phyloP scores from a whole-genome alignment of 2,888 invertebrate species.

The Seira musarum region DNA sequence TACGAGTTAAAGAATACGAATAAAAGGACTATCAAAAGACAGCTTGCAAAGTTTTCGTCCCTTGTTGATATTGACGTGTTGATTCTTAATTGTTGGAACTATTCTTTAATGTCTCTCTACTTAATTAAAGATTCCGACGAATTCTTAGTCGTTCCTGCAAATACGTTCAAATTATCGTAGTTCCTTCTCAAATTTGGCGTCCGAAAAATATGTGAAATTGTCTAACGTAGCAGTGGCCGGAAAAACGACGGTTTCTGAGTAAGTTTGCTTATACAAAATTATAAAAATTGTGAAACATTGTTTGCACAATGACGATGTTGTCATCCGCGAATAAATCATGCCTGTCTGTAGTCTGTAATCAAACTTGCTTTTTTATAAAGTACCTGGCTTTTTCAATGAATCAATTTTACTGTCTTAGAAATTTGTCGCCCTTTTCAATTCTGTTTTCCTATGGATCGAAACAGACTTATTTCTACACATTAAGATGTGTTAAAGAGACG shows the following conservation, averaged over 20 bases:
- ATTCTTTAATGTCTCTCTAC: background rate
- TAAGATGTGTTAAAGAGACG: background rate
- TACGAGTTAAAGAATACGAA: conserved; percentile 6
- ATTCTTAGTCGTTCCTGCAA: no score
- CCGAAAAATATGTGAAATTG: background rate
- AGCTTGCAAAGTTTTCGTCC: background rate
- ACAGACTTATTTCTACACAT: conserved; percentile 13
- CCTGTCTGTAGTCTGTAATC: no score
- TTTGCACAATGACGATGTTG: no score
- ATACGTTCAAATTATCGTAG: background rate
- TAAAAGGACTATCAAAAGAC: background rate
- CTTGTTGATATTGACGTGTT: background rate
- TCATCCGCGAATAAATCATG: no score
- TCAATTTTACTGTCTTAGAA: conserved; percentile 10
- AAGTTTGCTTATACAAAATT: background rate
- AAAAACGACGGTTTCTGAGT: conserved; percentile 3
- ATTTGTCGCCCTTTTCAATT: conserved; percentile 23
- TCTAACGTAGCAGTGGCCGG: background rate
- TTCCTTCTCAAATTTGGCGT: background rate
- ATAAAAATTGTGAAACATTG: no score
- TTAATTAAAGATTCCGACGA: conserved; percentile 25
- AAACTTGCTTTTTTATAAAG: no score
- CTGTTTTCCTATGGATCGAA: conserved; percentile 4
- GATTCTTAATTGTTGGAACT: conserved; percentile 11
- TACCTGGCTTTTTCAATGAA: no score